phyloP scores from a whole-genome alignment of 92 coral and sea anemone species.

The Paramuricea clavata region DNA sequence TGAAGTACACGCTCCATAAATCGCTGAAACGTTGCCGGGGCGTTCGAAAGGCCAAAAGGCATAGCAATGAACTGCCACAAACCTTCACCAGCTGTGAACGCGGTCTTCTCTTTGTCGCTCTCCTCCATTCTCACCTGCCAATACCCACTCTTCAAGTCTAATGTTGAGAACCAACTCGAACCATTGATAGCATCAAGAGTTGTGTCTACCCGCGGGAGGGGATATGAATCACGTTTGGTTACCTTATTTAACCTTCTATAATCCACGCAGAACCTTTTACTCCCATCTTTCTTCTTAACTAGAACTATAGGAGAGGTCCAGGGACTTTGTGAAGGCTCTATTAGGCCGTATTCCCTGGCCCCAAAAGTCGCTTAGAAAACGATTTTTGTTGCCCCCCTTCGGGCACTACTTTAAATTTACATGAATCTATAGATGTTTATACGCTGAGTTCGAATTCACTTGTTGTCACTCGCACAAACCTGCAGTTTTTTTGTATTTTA shows the following conservation, averaged over 20 bases:
- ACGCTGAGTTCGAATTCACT: too few relatives aligned
- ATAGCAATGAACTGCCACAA: background rate
- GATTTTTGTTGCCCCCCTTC: too few relatives aligned
- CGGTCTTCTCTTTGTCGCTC: background rate
- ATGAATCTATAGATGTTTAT: too few relatives aligned
- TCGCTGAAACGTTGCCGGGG: background rate
- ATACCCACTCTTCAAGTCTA: background rate
- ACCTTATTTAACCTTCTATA: background rate
- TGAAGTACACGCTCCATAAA: background rate
- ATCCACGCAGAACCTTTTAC: background rate
- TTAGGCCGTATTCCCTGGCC: background rate
- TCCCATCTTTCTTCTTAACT: constrained; percentile 2
- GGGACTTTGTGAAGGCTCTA: background rate
- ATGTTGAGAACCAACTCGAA: background rate
- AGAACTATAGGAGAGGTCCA: background rate
- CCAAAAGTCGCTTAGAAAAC: too few relatives aligned
- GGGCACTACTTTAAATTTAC: too few relatives aligned
- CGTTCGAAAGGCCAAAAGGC: background rate
- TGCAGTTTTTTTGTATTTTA: too few relatives aligned
- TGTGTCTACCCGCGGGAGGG: background rate
- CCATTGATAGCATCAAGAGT: background rate
- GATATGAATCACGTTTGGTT: background rate
- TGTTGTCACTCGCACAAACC: too few relatives aligned
- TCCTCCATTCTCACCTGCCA: background rate
- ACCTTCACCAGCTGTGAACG: background rate